These are phyloP conservation scores for fruit fly (Drosophila melanogaster) DNA, from an alignment of 1,140 invertebrate genomes.

Conservation along the genomic window Release_6_plus_ISO1_MT NT_033777.3:28425001-28425500, in stretches of 20 bases:
- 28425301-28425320: constrained; percentile 48
- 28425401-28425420: constrained; percentile 29
- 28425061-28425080: background rate
- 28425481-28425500: background rate
- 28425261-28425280: constrained; percentile 78
- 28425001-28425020: constrained; percentile 76
- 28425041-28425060: constrained; percentile 61
- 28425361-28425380: constrained; percentile 72
- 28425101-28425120: constrained; percentile 74
- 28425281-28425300: constrained; percentile 80
- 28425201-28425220: background rate
- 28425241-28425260: constrained; percentile 70
- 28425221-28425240: background rate
- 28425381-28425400: constrained; percentile 66
- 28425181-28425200: constrained; percentile 49
- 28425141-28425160: constrained; percentile 62
- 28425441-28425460: constrained; percentile 18
- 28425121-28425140: constrained; percentile 34
- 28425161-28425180: constrained; percentile 74
- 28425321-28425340: background rate
- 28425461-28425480: constrained; percentile 29
- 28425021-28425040: constrained; percentile 81
- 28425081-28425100: constrained; percentile 15
- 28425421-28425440: constrained; percentile 38
- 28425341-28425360: background rate